These are phyloP conservation scores for Eristalis pertinax DNA, from an alignment of 2,888 invertebrate species.

Conservation along the genomic window DNA sequence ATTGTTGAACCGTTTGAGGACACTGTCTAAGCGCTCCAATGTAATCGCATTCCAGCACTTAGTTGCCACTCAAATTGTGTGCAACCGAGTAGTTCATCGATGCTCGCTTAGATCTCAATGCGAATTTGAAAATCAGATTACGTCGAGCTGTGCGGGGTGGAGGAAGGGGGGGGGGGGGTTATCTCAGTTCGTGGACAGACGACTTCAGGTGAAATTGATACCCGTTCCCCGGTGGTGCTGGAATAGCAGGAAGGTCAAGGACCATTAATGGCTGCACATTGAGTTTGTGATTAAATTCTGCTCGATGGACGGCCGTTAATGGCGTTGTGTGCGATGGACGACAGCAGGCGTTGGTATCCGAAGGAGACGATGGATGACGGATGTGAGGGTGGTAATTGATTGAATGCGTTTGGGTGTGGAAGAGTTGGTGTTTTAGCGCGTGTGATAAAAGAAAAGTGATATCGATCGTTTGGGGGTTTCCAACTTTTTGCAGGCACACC, in stretches of 20 bases:
- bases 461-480: too few relatives aligned
- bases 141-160: not conserved
- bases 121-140: not conserved
- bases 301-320: not conserved
- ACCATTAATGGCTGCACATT: not conserved
- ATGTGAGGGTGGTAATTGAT: not conserved
- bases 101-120: not conserved
- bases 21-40: not conserved
- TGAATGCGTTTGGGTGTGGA: not conserved
- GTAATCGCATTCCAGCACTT: conserved; percentile 22
- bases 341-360: not conserved
- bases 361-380: not conserved
- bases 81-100: conserved; percentile 5
- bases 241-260: not conserved
- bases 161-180: not conserved
- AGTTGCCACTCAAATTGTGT: not conserved
- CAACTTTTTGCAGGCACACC: too few relatives aligned
- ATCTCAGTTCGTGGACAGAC: not conserved
- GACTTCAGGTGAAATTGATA: not conserved
- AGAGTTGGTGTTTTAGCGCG: too few relatives aligned
- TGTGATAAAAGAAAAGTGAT: too few relatives aligned
- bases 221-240: not conserved
- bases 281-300: not conserved
- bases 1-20: not conserved
- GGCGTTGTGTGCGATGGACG: not conserved